Evolutionary conservation across 2,797 vertebrate species (phyloP), one percentile per base, ranked within the genome.

Genomic region (Scolopax bukidnonensis): DNA sequence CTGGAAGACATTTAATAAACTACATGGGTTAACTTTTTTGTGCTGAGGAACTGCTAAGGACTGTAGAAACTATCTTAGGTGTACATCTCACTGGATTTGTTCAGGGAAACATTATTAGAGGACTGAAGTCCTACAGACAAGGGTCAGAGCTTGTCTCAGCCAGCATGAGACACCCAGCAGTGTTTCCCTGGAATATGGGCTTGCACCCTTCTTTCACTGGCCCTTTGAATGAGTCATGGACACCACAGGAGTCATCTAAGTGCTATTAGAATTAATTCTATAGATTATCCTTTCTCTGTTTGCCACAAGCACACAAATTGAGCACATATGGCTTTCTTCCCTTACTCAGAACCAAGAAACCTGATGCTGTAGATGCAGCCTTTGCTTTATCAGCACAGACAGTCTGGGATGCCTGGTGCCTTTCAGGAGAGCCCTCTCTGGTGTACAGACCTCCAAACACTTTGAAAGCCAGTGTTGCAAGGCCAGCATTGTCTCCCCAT

Each of bases 361-460:
- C 47, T 36, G 25, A 32, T 60, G 36, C 53, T 79, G 45, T 16
- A 40, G 41, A 48, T n/a, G 24, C 17, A 86, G 67, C 48, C 50
- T 53, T 30, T 80, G 47, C 51, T 28, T 50, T n/a, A 57, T 27
- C 36, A 41, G 27, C 24, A 32, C 2, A 1, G 36, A 21, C 51
- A 73, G 32, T 10, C 43, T 32, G 67, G 45, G 59, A 27, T n/a
- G 51, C 32, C 65, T 11, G 21, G 21, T 79, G 57, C 36, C 43
- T 9, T 65, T 36, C 40, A 32, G 68, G 76, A 61, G 24, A 70
- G n/a, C 18, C 32, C 48, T 33, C 53, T 24, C 32, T 23, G 18
- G 16, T 19, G 33, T 30, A 71, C 41, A 50, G 41, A 40, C 19
- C 65, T 47, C 56, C 5, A 0, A 61, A 61, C 0, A 2, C 53